Conservation (phyloP, 2,888 invertebrate species). For the Pachycephus smyrnensis region DNA sequence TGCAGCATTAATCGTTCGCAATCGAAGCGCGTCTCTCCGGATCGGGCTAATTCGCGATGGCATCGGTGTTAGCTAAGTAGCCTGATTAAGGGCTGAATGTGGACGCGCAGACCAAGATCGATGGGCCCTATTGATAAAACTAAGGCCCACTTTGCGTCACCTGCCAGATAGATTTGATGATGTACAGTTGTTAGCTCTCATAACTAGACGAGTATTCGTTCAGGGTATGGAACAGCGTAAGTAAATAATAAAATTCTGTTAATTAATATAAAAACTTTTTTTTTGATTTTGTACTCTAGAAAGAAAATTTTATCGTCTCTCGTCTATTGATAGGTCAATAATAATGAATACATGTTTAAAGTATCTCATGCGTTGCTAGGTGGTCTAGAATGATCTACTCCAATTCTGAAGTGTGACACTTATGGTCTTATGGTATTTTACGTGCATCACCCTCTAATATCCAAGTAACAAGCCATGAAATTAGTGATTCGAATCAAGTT, state of each 20-base stretch:
- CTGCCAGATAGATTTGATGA: slow-evolving; percentile 2
- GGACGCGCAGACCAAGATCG: slow-evolving; percentile 15
- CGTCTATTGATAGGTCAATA: neutral
- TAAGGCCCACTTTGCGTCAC: slow-evolving; percentile 16
- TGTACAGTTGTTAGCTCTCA: neutral
- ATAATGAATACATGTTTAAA: neutral
- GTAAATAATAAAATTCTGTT: no score
- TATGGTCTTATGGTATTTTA: neutral
- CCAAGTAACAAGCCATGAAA: slow-evolving; percentile 29
- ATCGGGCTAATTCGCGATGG: slow-evolving; percentile 36
- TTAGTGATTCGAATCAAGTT: slow-evolving; percentile 33
- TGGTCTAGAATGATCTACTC: neutral
- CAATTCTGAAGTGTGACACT: neutral
- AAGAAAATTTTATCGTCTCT: neutral
- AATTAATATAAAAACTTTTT: no score
- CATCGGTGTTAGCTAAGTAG: slow-evolving; percentile 48
- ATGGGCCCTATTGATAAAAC: slow-evolving; percentile 26
- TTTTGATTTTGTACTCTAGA: no score
- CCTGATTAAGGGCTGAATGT: slow-evolving; percentile 37
- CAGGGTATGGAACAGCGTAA: no score
- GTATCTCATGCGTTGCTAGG: neutral
- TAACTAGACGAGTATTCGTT: neutral
- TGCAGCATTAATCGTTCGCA: slow-evolving; percentile 34
- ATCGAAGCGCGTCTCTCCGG: slow-evolving; percentile 21
- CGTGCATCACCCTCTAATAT: neutral